Conservation (phyloP, 2,113 vertebrate species). For the Daubentonia madagascariensis region DNA sequence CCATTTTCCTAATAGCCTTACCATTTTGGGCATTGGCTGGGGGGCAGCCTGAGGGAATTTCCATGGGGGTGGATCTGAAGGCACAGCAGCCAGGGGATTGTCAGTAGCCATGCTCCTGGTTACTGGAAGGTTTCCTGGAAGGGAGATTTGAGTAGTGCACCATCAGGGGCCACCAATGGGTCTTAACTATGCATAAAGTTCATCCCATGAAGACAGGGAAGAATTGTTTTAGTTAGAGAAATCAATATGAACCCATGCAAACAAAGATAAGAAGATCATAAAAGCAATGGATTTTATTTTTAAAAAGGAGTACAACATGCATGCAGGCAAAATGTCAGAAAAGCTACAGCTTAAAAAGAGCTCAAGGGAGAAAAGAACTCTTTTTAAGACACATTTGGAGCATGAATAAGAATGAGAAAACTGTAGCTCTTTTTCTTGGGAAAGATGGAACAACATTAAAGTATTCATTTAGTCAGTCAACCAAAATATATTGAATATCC, state of each 20-base stretch:
- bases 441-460: background rate
- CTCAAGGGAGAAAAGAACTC: background rate
- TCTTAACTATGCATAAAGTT: background rate
- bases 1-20: background rate
- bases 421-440: background rate
- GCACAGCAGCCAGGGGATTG: fast-evolving
- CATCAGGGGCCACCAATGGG: fast-evolving
- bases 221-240: background rate
- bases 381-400: background rate
- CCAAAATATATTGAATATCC: background rate
- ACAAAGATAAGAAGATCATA: background rate
- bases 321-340: background rate
- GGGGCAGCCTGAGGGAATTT: background rate
- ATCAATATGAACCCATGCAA: background rate
- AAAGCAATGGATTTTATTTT: background rate
- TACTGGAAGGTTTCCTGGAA: too few species aligned
- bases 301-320: background rate
- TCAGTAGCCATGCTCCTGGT: background rate
- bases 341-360: background rate
- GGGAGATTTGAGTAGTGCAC: background rate
- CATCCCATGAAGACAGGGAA: background rate
- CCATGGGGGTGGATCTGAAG: background rate
- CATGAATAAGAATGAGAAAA: background rate
- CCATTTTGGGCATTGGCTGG: too few species aligned
- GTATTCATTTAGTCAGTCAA: background rate